phyloP scores from a whole-genome alignment of 2,797 vertebrate genomes.

The Cygnus olor region DNA sequence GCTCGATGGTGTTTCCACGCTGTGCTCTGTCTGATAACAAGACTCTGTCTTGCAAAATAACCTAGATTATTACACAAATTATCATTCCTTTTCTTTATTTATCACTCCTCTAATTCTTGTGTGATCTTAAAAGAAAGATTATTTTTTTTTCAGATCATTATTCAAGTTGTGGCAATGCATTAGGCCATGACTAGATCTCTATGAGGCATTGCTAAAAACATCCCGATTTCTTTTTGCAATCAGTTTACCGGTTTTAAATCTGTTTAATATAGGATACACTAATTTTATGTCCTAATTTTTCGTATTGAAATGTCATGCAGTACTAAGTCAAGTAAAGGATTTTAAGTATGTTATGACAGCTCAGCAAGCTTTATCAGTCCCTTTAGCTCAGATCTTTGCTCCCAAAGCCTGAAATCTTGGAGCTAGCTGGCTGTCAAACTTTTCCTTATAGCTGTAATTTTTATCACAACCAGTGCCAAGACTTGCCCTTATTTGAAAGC shows the following conservation, averaged over 20 bases:
- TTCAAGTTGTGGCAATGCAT: not conserved
- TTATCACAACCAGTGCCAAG: not conserved
- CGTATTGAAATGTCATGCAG: not conserved
- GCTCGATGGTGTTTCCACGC: too few relatives aligned
- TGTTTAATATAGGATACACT: not conserved
- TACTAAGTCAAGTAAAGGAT: not conserved
- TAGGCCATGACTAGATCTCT: not conserved
- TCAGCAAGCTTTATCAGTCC: constrained; percentile 16
- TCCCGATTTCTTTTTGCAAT: constrained; percentile 27
- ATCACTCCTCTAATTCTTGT: not conserved
- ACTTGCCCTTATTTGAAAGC: not conserved
- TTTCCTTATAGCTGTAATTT: not conserved
- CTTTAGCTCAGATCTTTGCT: constrained; percentile 9
- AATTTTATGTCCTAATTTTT: not conserved
- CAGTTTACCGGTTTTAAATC: constrained; percentile 28
- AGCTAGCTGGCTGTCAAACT: not conserved
- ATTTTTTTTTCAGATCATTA: not conserved
- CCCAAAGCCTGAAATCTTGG: constrained; percentile 8
- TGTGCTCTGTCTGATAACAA: not conserved
- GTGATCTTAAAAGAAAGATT: not conserved
- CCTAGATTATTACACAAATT: not conserved
- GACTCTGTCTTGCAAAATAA: not conserved
- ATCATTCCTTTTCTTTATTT: not conserved
- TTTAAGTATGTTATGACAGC: not conserved
- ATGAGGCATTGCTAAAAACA: not conserved